Base-by-base conservation (phyloP, 64 coral and sea anemone genomes). In the Platygyra sinensis region DNA sequence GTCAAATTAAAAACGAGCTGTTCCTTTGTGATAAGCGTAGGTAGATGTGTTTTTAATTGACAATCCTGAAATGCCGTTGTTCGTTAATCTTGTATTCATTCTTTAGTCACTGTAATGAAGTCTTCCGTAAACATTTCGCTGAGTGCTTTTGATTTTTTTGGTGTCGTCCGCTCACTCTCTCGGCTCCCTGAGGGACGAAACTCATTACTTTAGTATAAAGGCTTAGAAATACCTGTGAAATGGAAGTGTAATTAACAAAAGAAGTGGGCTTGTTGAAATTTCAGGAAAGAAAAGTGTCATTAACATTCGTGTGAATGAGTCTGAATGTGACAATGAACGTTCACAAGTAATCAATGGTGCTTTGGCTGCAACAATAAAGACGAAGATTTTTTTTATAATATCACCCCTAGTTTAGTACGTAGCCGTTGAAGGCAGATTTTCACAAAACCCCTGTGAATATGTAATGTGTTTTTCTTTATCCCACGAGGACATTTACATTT, bases 11-110 rank as follows among this genome's bases (percentile, higher is more conserved):
- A 36, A 67, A 67, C 8, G 63, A 67, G 16, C 63, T 67, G 22
- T 67, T 1, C 24, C 24, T 18, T 78, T 54, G 49, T 13, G 76
- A 78, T 51, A 78, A 78, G 76, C n/a, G n/a, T 3, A 12, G 39
- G 76, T 22, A 54, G 46, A 78, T 78, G 76, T 54, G 49, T 78
- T 52, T 52, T 54, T 10, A 52, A 52, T 77, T 77, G 75, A 25
- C 19, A 22, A 52, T 52, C 19, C 18, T 55, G 2, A 62, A 61
- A 62, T 33, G 10, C 52, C 18, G 54, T 61, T 29, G 25, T 32
- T 27, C 27, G 24, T 46, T 19, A 25, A 54, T 20, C 9, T 15
- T 18, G 22, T 10, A 9, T 19, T 52, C 18, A 51, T 46, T 46
- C 42, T 73, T 57, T 57, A 0, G 6, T 1, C 54, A 15, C 54